Evolutionary conservation across 1,140 invertebrate genomes (phyloP), one percentile per base, ranked within the genome.

Genomic region (Aethina tumida): DNA sequence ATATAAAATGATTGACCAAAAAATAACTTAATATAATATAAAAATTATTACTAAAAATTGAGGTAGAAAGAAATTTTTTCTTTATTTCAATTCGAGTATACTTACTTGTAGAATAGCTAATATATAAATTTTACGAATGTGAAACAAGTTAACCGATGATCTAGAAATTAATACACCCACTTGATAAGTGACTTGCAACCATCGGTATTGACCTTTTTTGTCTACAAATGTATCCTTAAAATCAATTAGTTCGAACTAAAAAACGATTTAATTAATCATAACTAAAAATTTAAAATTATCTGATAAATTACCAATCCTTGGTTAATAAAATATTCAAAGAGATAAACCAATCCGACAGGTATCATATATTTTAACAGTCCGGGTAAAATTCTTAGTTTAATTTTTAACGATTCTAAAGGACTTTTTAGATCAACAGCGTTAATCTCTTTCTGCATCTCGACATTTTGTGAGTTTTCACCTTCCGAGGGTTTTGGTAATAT

Each of bases 321-420:
- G 64, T 93, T 93, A 44, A 93, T 92, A 47, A 89, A 85, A 63
- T 93, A 93, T 53, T 93, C 88, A 43, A 84, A 84, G 43, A 88
- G 71, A 53, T 92, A 93, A 2, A 93, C 87, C 14, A 83, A 49
- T 1, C 69, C 70, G 2, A 92, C 60, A 0, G 88, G 88, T 40
- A 90, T 56, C 77, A 91, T 89, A 50, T 77, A 91, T 42, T 73
- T 77, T 3, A 86, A 41, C 9, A 90, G 55, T 1, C 67, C 60
- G 22, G 78, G 75, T n/a, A 84, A 56, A n/a, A 73, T 56, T 9
- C 43, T 48, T 2, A 80, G 12, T 61, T 80, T 81, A 34, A 73
- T 66, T 24, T 50, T 63, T 9, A 79, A 62, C 9, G 50, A 63
- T 37, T 38, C 36, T 47, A 46, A 50, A 0, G 61, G 62, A 39